Base-by-base conservation (phyloP, 2,888 invertebrate genomes). In the Orthosia gracilis region DNA sequence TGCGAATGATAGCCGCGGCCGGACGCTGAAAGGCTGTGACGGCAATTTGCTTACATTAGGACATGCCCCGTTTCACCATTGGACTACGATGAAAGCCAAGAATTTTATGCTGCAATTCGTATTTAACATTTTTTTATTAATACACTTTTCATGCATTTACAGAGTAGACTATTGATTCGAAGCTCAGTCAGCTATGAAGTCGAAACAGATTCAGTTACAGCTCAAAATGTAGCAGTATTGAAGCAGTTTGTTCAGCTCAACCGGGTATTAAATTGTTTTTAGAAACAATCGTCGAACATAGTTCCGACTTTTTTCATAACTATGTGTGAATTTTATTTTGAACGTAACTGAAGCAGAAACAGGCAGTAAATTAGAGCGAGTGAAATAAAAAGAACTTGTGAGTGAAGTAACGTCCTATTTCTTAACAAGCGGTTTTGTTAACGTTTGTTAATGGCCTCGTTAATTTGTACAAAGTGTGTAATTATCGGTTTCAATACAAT, bases 31-130 rank as follows among this genome's bases (percentile, higher is more conserved):
- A 95, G 94, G 94, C 94, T 92, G 93, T 92, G 94, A 95, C 94
- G 94, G 95, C 96, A 96, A 96, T 96, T 96, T 96, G 94, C 96
- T 94, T 95, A 95, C 96, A 96, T 96, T 96, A 96, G 95, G 93
- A 94, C 93, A 92, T 92, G 92, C 90, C 92, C 91, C 92, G 93
- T 92, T 94, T 90, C 84, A 86, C 91, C 91, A 91, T 89, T 86
- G 88, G 85, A 82, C 87, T 87, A 84, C 83, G 87, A 89, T 89
- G 88, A 91, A 90, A 90, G 89, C 83, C 69, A 89, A 86, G 85
- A 88, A 86, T 89, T 91, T 91, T 89, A 88, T 78, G 85, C 80
- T 88, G 88, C 87, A 85, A 88, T 90, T 89, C 86, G 84, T 87
- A 59, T 87, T 82, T 86, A 69, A 75, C 26, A 62, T 84, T 86